A percentile compares a stretch with the other conserved stretches of the same genome.
Evolutionary conservation across 1,140 invertebrate species (phyloP).

Genomic region (Neuroterus valhalla): DNA sequence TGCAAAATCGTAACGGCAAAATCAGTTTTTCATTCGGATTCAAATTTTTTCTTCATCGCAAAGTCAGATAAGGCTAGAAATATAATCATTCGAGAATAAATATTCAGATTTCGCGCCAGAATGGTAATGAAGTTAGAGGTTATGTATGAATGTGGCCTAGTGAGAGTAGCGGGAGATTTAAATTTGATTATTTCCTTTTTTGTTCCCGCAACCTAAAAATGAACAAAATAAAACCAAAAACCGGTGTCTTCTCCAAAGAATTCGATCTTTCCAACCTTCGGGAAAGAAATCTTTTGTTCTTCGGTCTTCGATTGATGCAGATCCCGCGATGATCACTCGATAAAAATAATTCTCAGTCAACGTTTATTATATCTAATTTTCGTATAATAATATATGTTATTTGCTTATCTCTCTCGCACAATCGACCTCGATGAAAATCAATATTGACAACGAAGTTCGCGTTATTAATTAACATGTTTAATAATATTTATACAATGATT

Average conservation of each 20-base stretch:
- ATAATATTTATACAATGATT: slow-evolving; percentile 43
- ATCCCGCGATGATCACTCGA: slow-evolving; percentile 37
- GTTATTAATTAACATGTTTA: slow-evolving; percentile 42
- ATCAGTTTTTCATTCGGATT: no score
- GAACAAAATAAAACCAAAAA: background rate
- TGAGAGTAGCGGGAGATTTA: background rate
- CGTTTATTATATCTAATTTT: slow-evolving; percentile 47
- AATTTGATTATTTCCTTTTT: background rate
- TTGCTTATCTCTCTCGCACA: slow-evolving; percentile 15
- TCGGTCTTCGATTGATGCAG: background rate
- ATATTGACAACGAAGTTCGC: background rate
- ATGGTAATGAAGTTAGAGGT: background rate
- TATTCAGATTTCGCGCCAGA: background rate
- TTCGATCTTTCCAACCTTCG: background rate
- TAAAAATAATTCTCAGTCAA: slow-evolving; percentile 52
- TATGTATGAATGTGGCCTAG: no score
- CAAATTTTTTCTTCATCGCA: no score
- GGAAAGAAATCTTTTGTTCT: background rate
- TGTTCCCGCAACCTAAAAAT: background rate
- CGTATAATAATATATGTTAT: slow-evolving; percentile 28
- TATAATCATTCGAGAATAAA: background rate
- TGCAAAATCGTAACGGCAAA: no score
- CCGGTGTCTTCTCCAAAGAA: background rate
- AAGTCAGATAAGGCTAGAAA: background rate
- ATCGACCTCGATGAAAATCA: background rate